phyloP scores from a whole-genome alignment of 2,888 invertebrate species.

The Tridacna crocea region DNA sequence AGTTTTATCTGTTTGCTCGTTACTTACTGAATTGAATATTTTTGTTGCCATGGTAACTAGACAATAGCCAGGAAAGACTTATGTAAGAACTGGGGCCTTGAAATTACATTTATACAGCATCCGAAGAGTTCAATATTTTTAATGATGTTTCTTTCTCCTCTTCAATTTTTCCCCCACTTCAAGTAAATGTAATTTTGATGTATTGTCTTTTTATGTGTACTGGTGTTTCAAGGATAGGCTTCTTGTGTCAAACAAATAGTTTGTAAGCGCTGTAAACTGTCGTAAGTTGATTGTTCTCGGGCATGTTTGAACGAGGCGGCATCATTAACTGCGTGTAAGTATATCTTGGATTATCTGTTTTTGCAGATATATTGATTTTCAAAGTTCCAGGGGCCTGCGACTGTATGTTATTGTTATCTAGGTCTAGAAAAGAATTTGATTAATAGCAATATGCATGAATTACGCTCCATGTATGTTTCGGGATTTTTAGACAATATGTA shows the following conservation, averaged over 20 bases:
- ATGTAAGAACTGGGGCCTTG: conserved; percentile 54
- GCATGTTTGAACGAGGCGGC: conserved; percentile 41
- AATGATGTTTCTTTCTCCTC: conserved; percentile 30
- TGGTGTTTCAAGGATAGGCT: conserved; percentile 31
- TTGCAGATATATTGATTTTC: conserved; percentile 63
- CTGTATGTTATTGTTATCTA: conserved; percentile 52
- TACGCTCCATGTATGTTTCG: conserved; percentile 27
- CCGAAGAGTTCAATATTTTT: conserved; percentile 51
- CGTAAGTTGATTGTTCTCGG: conserved; percentile 55
- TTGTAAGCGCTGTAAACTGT: conserved; percentile 29
- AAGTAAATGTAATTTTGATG: conserved; percentile 56
- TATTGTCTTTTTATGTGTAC: conserved; percentile 50
- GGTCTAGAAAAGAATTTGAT: conserved; percentile 50
- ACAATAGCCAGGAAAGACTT: conserved; percentile 60
- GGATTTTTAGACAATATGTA: conserved; percentile 24
- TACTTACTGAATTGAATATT: conserved; percentile 59
- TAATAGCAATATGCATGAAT: conserved; percentile 57
- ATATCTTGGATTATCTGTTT: conserved; percentile 53
- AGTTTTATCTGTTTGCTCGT: conserved; percentile 57
- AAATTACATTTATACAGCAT: conserved; percentile 36
- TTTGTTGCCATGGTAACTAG: conserved; percentile 63
- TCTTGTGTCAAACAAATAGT: conserved; percentile 42
- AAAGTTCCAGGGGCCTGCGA: conserved; percentile 37
- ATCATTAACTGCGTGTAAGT: conserved; percentile 51
- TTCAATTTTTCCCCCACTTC: conserved; percentile 9